Evolutionary conservation across 2,888 invertebrate genomes (phyloP).

Genomic region (Colostygia pectinataria): DNA sequence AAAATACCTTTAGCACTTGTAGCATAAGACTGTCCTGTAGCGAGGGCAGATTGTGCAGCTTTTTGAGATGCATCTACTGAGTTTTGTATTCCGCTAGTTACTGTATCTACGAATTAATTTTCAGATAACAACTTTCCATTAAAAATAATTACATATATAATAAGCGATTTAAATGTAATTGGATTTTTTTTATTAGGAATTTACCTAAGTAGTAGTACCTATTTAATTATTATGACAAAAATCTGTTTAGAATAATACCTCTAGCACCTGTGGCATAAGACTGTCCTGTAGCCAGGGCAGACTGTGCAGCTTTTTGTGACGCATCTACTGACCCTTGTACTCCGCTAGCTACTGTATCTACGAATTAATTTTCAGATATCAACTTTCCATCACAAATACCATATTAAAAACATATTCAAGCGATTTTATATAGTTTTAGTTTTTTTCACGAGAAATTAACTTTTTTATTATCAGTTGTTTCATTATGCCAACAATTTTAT

Average conservation of each 20-base stretch:
- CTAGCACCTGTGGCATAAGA: constrained; percentile 51
- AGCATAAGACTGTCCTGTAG: constrained; percentile 36
- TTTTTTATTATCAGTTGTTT: too few species aligned
- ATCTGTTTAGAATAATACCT: constrained; percentile 34
- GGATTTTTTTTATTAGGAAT: too few species aligned
- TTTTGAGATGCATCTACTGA: constrained; percentile 52
- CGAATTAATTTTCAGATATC: constrained; percentile 30
- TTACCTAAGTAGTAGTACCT: too few species aligned
- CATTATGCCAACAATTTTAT: too few species aligned
- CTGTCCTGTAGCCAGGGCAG: constrained; percentile 50
- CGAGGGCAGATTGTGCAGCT: constrained; percentile 47
- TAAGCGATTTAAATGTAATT: too few species aligned
- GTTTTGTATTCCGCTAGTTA: constrained; percentile 44
- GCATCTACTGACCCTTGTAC: constrained; percentile 51
- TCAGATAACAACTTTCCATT: too few species aligned
- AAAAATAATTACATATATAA: too few species aligned
- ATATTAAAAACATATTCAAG: too few species aligned
- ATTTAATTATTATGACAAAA: not conserved
- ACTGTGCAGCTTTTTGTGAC: constrained; percentile 54
- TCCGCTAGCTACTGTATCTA: constrained; percentile 61
- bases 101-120: constrained; percentile 55
- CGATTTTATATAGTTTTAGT: too few species aligned
- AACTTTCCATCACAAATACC: too few species aligned
- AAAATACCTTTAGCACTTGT: constrained; percentile 44
- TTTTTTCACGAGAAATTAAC: too few species aligned